Percentiles rank a stretch among this genome's conserved stretches.
phyloP scores from a whole-genome alignment of 2,888 invertebrate species.

The Drosophila eohydei region DNA sequence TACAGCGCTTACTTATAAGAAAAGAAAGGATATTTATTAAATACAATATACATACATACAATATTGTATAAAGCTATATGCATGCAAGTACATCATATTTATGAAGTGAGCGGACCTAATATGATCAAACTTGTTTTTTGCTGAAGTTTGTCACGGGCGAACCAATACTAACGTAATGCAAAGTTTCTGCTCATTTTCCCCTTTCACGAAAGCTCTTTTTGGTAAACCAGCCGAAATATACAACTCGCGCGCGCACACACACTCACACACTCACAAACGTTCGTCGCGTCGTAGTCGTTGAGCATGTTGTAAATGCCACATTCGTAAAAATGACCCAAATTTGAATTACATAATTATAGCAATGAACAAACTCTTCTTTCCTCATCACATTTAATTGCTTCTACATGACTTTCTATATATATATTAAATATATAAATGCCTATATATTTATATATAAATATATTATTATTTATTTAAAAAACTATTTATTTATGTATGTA shows the following conservation, averaged over 20 bases:
- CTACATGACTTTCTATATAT: constrained; percentile 20
- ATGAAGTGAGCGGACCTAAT: constrained; percentile 42
- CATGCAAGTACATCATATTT: constrained; percentile 32
- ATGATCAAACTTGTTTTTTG: constrained; percentile 66
- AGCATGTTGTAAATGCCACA: constrained; percentile 71
- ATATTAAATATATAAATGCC: constrained; percentile 4
- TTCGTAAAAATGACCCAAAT: constrained; percentile 78
- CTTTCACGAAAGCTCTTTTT: constrained; percentile 76
- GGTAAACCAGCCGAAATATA: constrained; percentile 68
- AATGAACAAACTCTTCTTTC: constrained; percentile 61
- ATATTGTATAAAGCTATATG: constrained; percentile 6
- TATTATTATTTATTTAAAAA: neutral
- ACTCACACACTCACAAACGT: constrained; percentile 28
- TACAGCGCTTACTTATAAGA: neutral
- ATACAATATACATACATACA: neutral
- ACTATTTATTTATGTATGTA: neutral
- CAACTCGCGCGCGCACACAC: constrained; percentile 44
- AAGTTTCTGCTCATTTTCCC: constrained; percentile 68
- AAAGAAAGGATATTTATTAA: constrained; percentile 3
- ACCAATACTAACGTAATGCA: constrained; percentile 43
- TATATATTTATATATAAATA: neutral
- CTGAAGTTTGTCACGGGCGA: constrained; percentile 50
- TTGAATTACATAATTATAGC: constrained; percentile 73
- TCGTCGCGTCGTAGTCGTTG: constrained; percentile 36
- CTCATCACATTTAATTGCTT: constrained; percentile 53